Base-by-base conservation (phyloP, 2,113 vertebrate species). In the Cyprinodon variegatus region DNA sequence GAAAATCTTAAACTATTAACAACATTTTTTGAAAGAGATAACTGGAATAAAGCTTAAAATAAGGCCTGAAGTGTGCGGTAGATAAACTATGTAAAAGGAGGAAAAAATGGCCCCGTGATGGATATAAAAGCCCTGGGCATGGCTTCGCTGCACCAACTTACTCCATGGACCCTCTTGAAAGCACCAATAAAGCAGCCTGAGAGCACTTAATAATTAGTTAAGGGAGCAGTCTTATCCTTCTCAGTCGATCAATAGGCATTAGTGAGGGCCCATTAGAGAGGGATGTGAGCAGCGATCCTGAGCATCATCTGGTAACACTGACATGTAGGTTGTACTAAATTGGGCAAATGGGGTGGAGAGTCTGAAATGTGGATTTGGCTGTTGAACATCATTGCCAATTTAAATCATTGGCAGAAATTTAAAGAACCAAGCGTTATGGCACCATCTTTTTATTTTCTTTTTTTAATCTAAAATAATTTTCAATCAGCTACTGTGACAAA, bases 181-280 rank as follows among this genome's bases (percentile, higher is more conserved):
- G 91, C 91, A 83, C 65, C 83, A 85, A 86, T 91, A 91, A 93
- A 94, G 86, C 74, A 87, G 89, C 85, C 84, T 84, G 81, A 89
- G 90, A 93, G 92, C 93, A 91, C 92, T 89, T 94, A 89, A 94
- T 93, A 94, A 94, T 94, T 92, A 92, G 90, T 90, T 90, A 86
- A 90, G 82, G 86, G 90, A 75, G 78, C 65, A 59, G 89, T 68
- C 83, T 88, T 87, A 93, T 91, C 89, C 91, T 84, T 89, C 83
- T 83, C 65, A 36, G 65, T 41, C 64, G 83, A 94, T 94, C 93
- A 85, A 95, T 95, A 94, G 76, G 79, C 92, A 95, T 94, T 94
- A 94, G 90, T 77, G 76, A 78, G 50, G 81, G 29, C 38, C 82
- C 88, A 89, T 90, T 85, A 83, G 83, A 88, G 78, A 38, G 70